Base-by-base conservation (phyloP, 2,797 vertebrate species). In the Sebastes steindachneri region DNA sequence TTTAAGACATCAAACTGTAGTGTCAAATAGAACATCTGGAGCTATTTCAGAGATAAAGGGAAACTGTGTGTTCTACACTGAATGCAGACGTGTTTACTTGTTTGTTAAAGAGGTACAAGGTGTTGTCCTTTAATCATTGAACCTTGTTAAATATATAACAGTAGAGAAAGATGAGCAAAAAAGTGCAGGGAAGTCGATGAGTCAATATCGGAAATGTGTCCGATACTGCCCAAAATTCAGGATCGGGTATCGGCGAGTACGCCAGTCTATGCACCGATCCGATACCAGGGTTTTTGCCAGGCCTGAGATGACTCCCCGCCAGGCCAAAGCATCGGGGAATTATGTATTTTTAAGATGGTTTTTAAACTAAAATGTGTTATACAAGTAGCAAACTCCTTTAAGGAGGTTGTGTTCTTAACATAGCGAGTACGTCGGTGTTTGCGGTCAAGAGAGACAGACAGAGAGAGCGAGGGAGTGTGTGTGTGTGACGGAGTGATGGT, bases 161-260 rank as follows among this genome's bases (percentile, higher is more conserved):
- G 25, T 29, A 17, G 4, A 77, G 33, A 48, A 25, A 68, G 28
- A 68, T 10, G 9, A 8, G 11, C 41, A 65, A 74, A 9, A n/a
- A 17, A 65, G 25, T 25, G 26, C n/a, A 21, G 10, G 28, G 7
- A 68, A 68, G 11, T 4, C 21, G 9, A 31, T 29, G 31, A 64
- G 5, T 23, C 29, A 37, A 37, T 17, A 31, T 67, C 7, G 59
- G 51, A 19, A 19, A 25, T 26, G 21, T 6, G 53, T 25, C 15
- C 0, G 14, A 55, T 15, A 28, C 17, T 37, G 37, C 0, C 37
- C 37, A 41, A 41, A 41, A 41, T 41, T 14, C 37, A 41, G 37
- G 2, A 41, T 0, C 3, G 14, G 1, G 37, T 41, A 41, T 41
- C 14, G 14, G 0, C 0, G 37, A 41, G 37, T 41, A 41, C 12